Base-by-base conservation (phyloP, 2,797 vertebrate genomes). In the Fundulus diaphanus region DNA sequence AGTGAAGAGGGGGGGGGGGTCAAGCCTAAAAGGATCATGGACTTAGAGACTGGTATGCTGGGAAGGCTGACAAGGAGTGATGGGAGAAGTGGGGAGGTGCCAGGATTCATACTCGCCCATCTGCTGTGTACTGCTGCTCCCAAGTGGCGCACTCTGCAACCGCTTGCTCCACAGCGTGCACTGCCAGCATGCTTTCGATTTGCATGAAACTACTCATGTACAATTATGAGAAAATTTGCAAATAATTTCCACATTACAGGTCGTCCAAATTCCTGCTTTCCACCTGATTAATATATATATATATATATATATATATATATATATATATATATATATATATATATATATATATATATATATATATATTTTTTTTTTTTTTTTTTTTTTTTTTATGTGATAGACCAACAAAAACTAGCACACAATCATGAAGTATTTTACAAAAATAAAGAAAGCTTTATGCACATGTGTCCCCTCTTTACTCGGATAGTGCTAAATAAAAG, bases 21-120 rank as follows among this genome's bases (percentile, higher is more conserved):
- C 77, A 84, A 72, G 63, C 20, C 67, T 91, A 89, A 93, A 84
- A 89, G 90, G 92, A 92, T 91, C 91, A 84, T 29, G 27, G 75
- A 76, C 83, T 79, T 1, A 61, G 69, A 88, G 79, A 56, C 76
- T 22, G 48, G 37, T 49, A 20, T 24, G 67, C 16, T 72, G 71
- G 73, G 76, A 63, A 56, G 59, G 70, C 73, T 56, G 8, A 83
- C 74, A 69, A 83, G 82, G 74, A 85, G 44, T 42, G 70, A 82
- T 77, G 79, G 82, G 76, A 71, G 54, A n/a, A 80, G 68, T 61
- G 44, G 76, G 80, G 70, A 51, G 63, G 76, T 33, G 76, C n/a
- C 67, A 75, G 68, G 74, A 66, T 24, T 65, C 49, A 46, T 20
- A 1, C 13, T 1, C 76, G 20, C 15, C 77, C 27, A 67, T 85